Conservation (phyloP, 2,888 invertebrate species). For the Eretmocerus hayati region DNA sequence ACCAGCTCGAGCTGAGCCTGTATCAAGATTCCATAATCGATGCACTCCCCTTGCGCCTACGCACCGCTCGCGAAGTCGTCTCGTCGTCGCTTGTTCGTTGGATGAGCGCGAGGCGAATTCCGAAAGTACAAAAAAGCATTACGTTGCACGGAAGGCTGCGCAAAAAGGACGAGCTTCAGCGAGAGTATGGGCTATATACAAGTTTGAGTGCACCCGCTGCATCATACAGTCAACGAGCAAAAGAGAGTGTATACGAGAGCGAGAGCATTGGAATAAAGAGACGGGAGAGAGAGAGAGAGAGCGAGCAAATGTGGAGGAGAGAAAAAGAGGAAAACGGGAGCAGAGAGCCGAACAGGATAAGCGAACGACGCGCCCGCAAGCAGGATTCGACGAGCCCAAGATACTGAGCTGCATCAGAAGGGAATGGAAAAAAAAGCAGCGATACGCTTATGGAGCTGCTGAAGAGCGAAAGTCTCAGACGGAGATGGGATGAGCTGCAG, state of each 20-base stretch:
- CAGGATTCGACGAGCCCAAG: too few species aligned
- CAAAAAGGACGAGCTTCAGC: constrained; percentile 21
- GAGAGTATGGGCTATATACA: not conserved
- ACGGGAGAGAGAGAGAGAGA: constrained; percentile 8
- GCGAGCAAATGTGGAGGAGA: constrained; percentile 7
- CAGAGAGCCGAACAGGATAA: constrained; percentile 13
- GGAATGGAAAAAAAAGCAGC: too few species aligned
- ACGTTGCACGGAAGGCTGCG: too few species aligned
- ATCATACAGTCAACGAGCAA: too few species aligned
- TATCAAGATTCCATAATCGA: too few species aligned
- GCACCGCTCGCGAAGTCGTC: too few species aligned
- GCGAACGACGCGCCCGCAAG: constrained; percentile 14
- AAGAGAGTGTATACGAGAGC: constrained; percentile 9
- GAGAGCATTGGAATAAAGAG: constrained; percentile 21
- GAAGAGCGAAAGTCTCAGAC: constrained; percentile 7
- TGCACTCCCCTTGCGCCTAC: constrained; percentile 41
- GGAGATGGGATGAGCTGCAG: constrained; percentile 22
- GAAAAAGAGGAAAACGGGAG: constrained; percentile 15
- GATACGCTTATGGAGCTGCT: too few species aligned
- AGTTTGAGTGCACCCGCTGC: not conserved
- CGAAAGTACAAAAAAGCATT: constrained; percentile 40
- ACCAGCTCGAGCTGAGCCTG: constrained; percentile 24
- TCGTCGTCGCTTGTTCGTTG: constrained; percentile 11
- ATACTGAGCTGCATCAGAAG: too few species aligned
- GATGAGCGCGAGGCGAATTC: constrained; percentile 41